These are phyloP conservation scores for Echeneis naucrates DNA, from an alignment of 2,797 vertebrate species.

Conservation along the genomic window DNA sequence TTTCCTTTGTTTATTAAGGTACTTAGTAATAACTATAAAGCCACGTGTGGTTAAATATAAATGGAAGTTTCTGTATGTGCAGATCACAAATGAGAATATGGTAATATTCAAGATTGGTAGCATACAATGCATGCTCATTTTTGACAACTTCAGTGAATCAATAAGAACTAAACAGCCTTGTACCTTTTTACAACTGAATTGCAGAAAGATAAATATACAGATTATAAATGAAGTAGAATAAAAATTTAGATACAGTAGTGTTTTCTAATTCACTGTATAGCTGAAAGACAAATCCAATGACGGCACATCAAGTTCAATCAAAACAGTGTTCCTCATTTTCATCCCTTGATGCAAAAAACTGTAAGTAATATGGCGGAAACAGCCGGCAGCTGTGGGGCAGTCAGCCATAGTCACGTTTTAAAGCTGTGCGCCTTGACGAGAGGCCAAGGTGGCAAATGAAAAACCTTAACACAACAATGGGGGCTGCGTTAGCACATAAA, in stretches of 20 bases:
- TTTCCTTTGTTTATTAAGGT: neutral
- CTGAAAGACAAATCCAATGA: slow-evolving; percentile 21
- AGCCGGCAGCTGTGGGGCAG: neutral
- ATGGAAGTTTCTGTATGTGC: too few species aligned
- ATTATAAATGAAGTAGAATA: neutral
- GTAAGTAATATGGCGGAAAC: neutral
- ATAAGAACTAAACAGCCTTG: too few species aligned
- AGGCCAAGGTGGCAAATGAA: neutral
- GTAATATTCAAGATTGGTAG: too few species aligned
- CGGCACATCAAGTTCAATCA: slow-evolving; percentile 3
- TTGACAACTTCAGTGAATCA: too few species aligned
- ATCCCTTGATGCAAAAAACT: neutral
- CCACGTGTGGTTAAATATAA: too few species aligned
- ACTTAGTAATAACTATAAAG: too few species aligned
- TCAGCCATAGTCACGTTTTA: neutral
- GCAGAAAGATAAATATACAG: neutral
- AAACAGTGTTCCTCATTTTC: slow-evolving; percentile 7
- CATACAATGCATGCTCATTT: too few species aligned
- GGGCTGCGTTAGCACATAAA: neutral
- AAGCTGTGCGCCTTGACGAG: neutral
- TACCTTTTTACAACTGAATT: neutral
- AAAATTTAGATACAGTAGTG: neutral
- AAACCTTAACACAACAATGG: slow-evolving; percentile 4
- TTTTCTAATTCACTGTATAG: slow-evolving; percentile 1
- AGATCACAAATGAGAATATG: too few species aligned